Evolutionary conservation across 2,797 vertebrate species (phyloP), one percentile per base, ranked within the genome.

Genomic region (Enteromius trimaculatus): DNA sequence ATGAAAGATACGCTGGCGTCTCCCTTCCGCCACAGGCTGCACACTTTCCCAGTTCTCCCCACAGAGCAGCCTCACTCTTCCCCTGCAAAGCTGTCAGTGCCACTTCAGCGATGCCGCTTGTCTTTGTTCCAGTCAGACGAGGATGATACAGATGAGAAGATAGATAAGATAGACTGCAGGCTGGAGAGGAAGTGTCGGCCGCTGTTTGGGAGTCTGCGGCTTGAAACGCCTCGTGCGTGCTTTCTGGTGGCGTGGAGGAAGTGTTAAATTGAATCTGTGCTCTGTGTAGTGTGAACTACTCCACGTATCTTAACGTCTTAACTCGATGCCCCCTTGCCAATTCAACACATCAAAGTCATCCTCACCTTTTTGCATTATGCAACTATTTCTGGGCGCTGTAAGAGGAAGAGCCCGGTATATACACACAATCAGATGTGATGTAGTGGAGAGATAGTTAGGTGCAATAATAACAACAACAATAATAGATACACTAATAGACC

Each of bases 21-120:
- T 88, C 85, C 51, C 70, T 37, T 85, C 84, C 77, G 84, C 88
- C 85, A 86, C 86, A 76, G 90, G 88, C 80, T 85, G 86, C 83
- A 76, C 74, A 58, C 83, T 85, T 79, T 88, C 81, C 78, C 79
- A 64, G 58, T 79, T 84, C 72, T 80, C 62, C 77, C 80, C 76
- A 51, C 62, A 83, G 47, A 81, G 53, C 74, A 83, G 83, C 68
- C 65, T 62, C 81, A 78, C 74, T 83, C 75, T 83, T 83, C 29
- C 80, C 81, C 74, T 70, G 75, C 65, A 60, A 83, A 78, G 75
- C 66, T 83, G 72, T 78, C 81, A 82, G 81, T 55, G 81, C 72
- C 72, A 76, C 74, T 82, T 82, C 44, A 77, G 72, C 47, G 6
- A 68, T 68, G 81, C 72, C 39, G 72, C 72, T 82, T 75, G 72